These are phyloP conservation scores for Tetramorium simillimum DNA, from an alignment of 1,140 invertebrate genomes.

Conservation along the genomic window DNA sequence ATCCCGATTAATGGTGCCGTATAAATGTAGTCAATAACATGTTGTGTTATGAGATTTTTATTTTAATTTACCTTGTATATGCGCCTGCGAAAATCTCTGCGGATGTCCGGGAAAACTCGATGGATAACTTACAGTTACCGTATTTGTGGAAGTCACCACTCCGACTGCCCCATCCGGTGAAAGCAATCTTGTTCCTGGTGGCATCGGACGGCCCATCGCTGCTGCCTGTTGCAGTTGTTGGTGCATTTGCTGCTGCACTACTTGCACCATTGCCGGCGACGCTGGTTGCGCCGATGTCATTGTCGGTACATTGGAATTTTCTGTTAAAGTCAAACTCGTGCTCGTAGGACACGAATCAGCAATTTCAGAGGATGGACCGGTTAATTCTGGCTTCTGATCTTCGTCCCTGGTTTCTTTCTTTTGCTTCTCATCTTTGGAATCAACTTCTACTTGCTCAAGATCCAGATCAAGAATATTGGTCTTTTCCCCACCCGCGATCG, in stretches of 20 bases:
- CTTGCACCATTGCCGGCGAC: conserved; percentile 75
- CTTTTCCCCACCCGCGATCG: conserved; percentile 90
- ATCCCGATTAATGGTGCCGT: too few species aligned
- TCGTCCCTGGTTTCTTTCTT: conserved; percentile 83
- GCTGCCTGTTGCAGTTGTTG: conserved; percentile 88
- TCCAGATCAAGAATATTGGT: conserved; percentile 93
- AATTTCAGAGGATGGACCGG: conserved; percentile 67
- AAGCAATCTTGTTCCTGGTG: conserved; percentile 87
- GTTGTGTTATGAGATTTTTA: neutral
- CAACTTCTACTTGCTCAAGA: conserved; percentile 89
- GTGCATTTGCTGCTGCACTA: conserved; percentile 86
- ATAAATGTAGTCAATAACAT: neutral
- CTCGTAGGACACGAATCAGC: conserved; percentile 67
- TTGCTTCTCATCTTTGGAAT: conserved; percentile 87
- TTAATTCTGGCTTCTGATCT: conserved; percentile 76
- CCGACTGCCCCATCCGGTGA: conserved; percentile 88
- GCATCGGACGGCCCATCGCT: conserved; percentile 87
- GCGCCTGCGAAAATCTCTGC: conserved; percentile 80
- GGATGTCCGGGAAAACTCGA: conserved; percentile 84
- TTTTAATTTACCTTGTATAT: conserved; percentile 79
- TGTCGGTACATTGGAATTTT: conserved; percentile 71
- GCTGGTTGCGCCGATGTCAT: conserved; percentile 71
- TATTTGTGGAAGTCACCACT: conserved; percentile 88
- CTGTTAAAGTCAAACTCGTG: conserved; percentile 70
- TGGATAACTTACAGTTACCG: conserved; percentile 88